These are phyloP conservation scores for Talpa occidentalis DNA, from an alignment of 2,113 vertebrate genomes.

Conservation along the genomic window DNA sequence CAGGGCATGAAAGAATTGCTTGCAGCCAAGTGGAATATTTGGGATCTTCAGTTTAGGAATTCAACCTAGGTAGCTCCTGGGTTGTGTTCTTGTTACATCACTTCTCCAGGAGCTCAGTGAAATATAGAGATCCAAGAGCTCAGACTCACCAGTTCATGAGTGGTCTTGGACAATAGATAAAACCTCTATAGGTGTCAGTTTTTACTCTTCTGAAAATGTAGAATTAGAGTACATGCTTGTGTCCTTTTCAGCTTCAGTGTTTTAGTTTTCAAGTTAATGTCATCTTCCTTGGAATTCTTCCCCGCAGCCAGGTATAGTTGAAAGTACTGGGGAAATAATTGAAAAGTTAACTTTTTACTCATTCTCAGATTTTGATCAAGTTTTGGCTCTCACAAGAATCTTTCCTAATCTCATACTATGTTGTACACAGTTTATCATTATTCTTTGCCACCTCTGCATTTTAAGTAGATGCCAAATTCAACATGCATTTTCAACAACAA, in stretches of 20 bases:
- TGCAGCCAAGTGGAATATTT: background rate
- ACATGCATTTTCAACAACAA: slow-evolving; percentile 38
- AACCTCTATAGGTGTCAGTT: background rate
- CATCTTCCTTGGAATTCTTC: background rate
- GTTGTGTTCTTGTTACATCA: background rate
- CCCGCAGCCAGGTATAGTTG: background rate
- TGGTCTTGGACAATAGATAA: background rate
- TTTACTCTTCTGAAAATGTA: background rate
- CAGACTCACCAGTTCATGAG: background rate
- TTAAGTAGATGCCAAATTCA: slow-evolving; percentile 57
- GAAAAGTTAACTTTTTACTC: background rate
- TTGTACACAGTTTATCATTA: background rate
- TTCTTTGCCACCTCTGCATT: background rate
- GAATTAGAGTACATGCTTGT: too few relatives aligned
- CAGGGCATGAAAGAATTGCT: background rate
- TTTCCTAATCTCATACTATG: background rate
- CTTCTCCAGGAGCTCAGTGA: background rate
- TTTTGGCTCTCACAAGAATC: background rate
- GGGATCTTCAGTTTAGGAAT: background rate
- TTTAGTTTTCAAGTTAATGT: background rate
- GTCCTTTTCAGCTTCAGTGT: background rate
- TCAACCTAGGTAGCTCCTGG: background rate
- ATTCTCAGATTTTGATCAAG: background rate
- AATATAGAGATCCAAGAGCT: background rate
- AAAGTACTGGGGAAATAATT: background rate